Percentiles rank a stretch among this genome's conserved stretches.
phyloP scores from a whole-genome alignment of 2,113 vertebrate species.

The Cyrtonyx montezumae region DNA sequence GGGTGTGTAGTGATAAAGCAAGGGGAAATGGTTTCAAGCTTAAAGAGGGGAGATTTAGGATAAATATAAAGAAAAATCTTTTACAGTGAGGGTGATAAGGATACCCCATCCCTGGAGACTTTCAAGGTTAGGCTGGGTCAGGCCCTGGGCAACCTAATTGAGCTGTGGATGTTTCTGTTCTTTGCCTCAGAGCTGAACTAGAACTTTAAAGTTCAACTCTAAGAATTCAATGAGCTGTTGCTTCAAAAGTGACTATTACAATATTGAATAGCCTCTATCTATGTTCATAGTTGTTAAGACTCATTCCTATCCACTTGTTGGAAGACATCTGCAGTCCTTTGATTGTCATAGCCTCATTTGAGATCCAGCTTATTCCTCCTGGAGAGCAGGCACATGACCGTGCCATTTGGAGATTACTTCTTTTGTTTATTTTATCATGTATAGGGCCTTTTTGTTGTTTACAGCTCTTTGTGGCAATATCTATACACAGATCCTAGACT shows the following conservation, averaged over 20 bases:
- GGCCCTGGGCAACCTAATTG: too few species aligned
- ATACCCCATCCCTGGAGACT: too few species aligned
- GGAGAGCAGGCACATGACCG: accelerated
- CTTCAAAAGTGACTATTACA: neutral
- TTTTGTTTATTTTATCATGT: neutral
- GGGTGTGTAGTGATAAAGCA: too few species aligned
- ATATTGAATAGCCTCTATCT: neutral
- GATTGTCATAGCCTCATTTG: neutral
- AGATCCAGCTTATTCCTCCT: neutral
- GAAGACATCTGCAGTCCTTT: neutral
- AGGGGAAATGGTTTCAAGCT: too few species aligned
- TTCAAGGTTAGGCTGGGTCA: too few species aligned
- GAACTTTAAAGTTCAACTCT: too few species aligned
- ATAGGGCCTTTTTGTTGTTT: neutral
- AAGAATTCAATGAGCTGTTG: neutral
- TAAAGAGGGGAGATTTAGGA: too few species aligned
- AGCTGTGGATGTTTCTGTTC: too few species aligned
- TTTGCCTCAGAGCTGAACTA: too few species aligned
- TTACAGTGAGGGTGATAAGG: too few species aligned
- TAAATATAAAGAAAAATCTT: too few species aligned
- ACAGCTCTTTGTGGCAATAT: neutral
- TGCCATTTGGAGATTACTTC: neutral
- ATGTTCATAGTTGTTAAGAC: neutral
- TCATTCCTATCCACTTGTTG: neutral
- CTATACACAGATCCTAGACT: neutral